Conservation (phyloP, 2,888 invertebrate genomes). For the Tipula confusa region DNA sequence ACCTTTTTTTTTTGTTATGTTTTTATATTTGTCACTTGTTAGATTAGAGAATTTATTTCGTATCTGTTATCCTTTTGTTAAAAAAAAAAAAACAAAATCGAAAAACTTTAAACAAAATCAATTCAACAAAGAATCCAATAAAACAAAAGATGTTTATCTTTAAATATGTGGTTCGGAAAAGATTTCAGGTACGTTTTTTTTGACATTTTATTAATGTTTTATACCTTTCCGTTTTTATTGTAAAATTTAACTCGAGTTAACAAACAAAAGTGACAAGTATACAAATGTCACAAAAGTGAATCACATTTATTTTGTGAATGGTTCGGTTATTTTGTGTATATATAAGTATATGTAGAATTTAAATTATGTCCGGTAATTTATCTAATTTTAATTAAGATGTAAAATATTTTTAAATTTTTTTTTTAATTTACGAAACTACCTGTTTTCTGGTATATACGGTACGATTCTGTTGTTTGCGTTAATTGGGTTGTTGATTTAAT, state of each 20-base stretch:
- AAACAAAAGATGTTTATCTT: conserved; percentile 4
- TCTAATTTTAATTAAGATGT: conserved; percentile 12
- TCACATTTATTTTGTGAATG: background rate
- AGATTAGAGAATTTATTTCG: background rate
- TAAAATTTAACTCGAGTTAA: background rate
- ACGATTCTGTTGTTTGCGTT: background rate
- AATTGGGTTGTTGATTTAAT: background rate
- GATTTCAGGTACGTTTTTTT: background rate
- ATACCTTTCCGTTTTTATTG: conserved; percentile 13
- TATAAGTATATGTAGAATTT: background rate
- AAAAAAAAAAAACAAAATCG: background rate
- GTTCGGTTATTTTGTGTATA: background rate
- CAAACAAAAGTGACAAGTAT: background rate
- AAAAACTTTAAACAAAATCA: no score
- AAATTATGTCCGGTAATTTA: conserved; percentile 12
- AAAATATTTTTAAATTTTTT: background rate
- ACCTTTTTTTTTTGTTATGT: no score
- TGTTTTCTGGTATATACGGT: background rate
- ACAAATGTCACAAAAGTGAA: background rate
- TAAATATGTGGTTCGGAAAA: background rate
- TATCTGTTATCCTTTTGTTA: background rate
- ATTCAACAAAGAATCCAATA: background rate
- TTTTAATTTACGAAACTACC: background rate
- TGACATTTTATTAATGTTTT: background rate
- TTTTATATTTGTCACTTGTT: background rate